Evolutionary conservation across 2,113 vertebrate species (phyloP).

Genomic region (Ammospiza nelsoni): DNA sequence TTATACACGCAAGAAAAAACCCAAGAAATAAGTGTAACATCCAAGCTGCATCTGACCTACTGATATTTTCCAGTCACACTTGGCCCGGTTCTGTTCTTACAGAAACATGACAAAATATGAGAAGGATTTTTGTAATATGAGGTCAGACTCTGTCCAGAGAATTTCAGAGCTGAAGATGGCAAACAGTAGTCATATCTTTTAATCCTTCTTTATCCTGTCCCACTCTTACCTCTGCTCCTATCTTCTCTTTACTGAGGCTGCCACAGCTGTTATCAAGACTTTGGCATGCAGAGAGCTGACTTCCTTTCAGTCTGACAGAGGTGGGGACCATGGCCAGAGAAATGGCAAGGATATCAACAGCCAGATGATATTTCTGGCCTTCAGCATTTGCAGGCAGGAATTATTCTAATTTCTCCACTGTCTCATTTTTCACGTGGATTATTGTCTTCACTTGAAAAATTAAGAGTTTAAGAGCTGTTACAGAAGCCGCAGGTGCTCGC

Average conservation of each 20-base stretch:
- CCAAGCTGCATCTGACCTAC: background rate
- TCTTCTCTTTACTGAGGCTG: background rate
- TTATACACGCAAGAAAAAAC: background rate
- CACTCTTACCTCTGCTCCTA: background rate
- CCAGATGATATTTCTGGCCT: background rate
- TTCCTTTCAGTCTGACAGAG: background rate
- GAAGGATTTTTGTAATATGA: background rate
- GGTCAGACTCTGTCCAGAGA: background rate
- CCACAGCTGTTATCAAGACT: background rate
- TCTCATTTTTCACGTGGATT: background rate
- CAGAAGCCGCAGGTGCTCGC: background rate
- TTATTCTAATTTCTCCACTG: background rate
- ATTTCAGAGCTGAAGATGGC: background rate
- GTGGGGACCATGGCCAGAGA: background rate
- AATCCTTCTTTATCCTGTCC: background rate
- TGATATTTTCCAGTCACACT: background rate
- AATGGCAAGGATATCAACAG: background rate
- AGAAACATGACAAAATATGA: background rate
- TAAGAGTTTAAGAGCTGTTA: background rate
- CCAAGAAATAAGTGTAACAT: background rate
- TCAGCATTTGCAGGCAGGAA: background rate
- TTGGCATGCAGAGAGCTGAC: accelerated
- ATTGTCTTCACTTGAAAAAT: background rate
- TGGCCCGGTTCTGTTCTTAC: background rate
- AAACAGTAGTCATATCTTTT: background rate